A percentile compares a stretch with the other conserved stretches of the same genome.
Conservation (phyloP, 2,888 invertebrate genomes). For the Beris morrisii region DNA sequence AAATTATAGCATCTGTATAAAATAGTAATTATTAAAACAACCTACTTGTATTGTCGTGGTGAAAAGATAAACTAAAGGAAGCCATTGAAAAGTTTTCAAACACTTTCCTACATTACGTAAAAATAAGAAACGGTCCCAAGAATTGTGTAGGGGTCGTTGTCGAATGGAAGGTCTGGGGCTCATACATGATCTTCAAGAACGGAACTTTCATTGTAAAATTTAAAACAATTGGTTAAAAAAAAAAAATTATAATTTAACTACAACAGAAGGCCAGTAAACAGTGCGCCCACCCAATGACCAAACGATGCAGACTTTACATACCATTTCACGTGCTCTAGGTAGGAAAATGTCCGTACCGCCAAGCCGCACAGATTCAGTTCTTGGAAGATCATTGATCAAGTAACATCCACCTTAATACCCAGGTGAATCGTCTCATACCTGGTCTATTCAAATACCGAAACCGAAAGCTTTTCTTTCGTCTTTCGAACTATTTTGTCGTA, state of each 20-base stretch:
- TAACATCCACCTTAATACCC: slow-evolving; percentile 20
- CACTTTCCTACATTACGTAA: no score
- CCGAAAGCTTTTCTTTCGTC: slow-evolving; percentile 25
- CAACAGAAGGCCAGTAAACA: slow-evolving; percentile 13
- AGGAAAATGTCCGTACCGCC: no score
- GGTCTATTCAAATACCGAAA: slow-evolving; percentile 7
- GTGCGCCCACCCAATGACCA: slow-evolving; percentile 19
- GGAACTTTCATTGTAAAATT: slow-evolving; percentile 3
- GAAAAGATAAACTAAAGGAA: no score
- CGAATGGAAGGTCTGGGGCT: slow-evolving; percentile 20
- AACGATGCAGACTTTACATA: slow-evolving; percentile 13
- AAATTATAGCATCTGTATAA: no score
- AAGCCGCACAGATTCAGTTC: slow-evolving; percentile 18
- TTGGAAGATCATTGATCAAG: slow-evolving; percentile 29
- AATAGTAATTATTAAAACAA: no score
- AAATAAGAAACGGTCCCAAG: no score
- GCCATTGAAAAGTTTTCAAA: no score
- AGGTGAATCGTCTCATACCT: slow-evolving; percentile 9
- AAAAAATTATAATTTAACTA: slow-evolving; percentile 7
- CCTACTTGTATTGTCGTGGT: no score
- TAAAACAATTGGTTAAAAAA: not conserved
- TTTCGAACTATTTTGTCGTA: no score
- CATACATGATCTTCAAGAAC: slow-evolving; percentile 12
- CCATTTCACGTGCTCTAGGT: not conserved
- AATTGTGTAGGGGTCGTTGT: slow-evolving; percentile 10